Evolutionary conservation across 2,888 invertebrate species (phyloP).

Genomic region (Morpho achilles): DNA sequence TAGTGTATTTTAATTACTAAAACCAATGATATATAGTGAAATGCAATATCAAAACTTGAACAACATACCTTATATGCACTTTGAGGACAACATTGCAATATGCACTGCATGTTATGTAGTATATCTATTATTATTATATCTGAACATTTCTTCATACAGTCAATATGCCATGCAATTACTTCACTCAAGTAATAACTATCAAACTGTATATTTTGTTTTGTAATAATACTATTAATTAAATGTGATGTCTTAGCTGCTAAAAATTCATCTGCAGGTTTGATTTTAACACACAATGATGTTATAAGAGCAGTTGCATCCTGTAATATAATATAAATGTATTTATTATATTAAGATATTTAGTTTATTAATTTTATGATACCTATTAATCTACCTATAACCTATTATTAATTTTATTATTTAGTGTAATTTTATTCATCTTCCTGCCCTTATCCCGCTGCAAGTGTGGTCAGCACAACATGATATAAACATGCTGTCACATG

Average conservation of each 20-base stretch:
- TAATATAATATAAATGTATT: conserved; percentile 27
- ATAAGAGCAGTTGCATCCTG: conserved; percentile 58
- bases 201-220: conserved; percentile 73
- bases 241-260: conserved; percentile 79
- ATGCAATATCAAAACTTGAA: background rate
- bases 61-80: conserved; percentile 47
- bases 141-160: conserved; percentile 59
- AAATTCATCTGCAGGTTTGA: conserved; percentile 69
- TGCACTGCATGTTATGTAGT: conserved; percentile 61
- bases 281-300: conserved; percentile 52
- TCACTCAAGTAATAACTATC: conserved; percentile 46
- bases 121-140: conserved; percentile 63
- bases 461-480: too few species aligned
- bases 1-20: too few species aligned
- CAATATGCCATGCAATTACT: conserved; percentile 64
- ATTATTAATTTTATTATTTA: too few species aligned
- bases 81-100: conserved; percentile 48
- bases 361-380: too few species aligned
- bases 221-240: conserved; percentile 74
- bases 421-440: too few species aligned
- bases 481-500: too few species aligned
- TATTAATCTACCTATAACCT: too few species aligned
- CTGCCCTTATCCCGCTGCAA: too few species aligned
- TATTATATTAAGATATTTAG: too few species aligned
- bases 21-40: background rate